These are phyloP conservation scores for Typhlichthys subterraneus DNA, from an alignment of 2,797 vertebrate species.

Conservation along the genomic window DNA sequence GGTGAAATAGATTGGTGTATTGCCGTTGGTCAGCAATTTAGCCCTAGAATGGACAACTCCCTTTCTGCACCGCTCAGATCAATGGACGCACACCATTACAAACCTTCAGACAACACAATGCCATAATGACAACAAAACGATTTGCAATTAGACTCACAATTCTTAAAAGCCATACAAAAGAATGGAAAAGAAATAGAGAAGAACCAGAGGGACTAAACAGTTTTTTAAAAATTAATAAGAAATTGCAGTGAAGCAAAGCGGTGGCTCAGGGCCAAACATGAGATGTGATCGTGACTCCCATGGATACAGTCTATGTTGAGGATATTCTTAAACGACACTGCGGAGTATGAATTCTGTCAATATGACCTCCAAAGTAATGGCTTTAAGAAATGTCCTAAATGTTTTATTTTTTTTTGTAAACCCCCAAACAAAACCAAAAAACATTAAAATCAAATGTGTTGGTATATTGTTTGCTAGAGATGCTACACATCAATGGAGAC, in stretches of 20 bases:
- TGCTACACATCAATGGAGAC: too few species aligned
- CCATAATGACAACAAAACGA: neutral
- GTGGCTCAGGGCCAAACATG: constrained; percentile 15
- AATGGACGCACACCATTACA: neutral
- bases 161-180: too few species aligned
- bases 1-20: constrained; percentile 23
- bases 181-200: neutral
- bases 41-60: constrained; percentile 4
- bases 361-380: neutral
- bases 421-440: too few species aligned
- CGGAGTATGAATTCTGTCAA: neutral
- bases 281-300: constrained; percentile 47
- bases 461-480: too few species aligned
- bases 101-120: neutral
- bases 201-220: neutral
- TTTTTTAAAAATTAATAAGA: neutral
- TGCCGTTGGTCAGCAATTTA: constrained; percentile 30
- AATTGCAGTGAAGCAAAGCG: neutral
- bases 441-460: too few species aligned
- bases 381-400: neutral
- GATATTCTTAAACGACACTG: neutral
- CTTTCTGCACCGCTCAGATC: neutral
- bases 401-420: too few species aligned
- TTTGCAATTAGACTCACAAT: too few species aligned
- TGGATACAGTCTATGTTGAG: constrained; percentile 2